These are phyloP conservation scores for Enteromius mattozi DNA, from an alignment of 2,797 vertebrate genomes.

Conservation along the genomic window DNA sequence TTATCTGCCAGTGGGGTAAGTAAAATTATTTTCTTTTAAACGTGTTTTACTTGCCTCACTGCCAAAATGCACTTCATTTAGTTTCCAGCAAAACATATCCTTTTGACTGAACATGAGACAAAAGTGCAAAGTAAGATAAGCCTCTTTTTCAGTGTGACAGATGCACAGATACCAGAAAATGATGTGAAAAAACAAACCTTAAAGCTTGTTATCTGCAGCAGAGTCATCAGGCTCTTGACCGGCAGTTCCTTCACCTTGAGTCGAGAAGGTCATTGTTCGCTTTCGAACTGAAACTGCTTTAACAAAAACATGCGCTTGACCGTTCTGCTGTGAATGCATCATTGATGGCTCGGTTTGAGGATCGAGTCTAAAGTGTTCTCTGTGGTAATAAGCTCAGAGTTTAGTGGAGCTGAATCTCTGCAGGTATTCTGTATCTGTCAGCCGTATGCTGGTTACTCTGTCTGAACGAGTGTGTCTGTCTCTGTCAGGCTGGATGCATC, in stretches of 20 bases:
- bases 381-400: background rate
- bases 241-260: background rate
- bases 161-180: background rate
- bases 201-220: background rate
- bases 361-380: background rate
- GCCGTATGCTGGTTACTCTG: background rate
- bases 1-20: too few species aligned
- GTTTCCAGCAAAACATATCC: too few species aligned
- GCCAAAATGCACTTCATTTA: too few species aligned
- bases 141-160: background rate
- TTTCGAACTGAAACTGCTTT: background rate
- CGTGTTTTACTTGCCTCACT: too few species aligned
- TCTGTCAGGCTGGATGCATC: conserved; percentile 96
- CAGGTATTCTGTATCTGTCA: background rate
- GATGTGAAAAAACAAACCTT: background rate
- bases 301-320: background rate
- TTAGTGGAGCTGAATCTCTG: background rate
- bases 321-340: background rate
- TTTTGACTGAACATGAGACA: too few species aligned
- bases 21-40: too few species aligned
- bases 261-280: background rate
- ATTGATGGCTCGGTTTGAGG: background rate
- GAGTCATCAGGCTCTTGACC: background rate
- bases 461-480: background rate
- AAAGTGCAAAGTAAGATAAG: background rate